Conservation (phyloP, 2,113 vertebrate genomes). For the Ageneiosus marmoratus region DNA sequence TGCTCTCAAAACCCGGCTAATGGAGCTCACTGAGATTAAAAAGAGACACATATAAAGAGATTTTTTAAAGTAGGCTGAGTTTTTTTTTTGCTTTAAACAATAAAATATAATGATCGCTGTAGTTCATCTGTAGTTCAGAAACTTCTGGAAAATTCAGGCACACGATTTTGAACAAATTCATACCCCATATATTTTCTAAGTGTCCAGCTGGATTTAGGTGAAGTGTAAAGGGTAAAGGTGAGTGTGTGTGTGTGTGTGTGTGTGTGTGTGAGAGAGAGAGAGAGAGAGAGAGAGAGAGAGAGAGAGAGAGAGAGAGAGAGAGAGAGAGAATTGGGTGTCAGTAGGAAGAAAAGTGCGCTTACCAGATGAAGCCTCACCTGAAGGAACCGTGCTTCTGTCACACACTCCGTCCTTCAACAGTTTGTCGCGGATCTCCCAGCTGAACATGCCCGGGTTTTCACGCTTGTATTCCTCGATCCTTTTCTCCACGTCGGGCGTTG, state of each 20-base stretch:
- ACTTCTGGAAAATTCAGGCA: not conserved
- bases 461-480: constrained; percentile 98
- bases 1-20: constrained; percentile 99
- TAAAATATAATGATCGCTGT: not conserved
- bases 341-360: constrained; percentile 74
- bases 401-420: constrained; percentile 97
- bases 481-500: constrained; percentile 97
- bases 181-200: not conserved
- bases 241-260: not conserved
- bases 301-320: too few relatives aligned
- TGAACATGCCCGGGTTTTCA: constrained; percentile 98
- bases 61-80: too few relatives aligned
- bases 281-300: not conserved
- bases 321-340: not conserved
- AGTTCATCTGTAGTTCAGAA: not conserved
- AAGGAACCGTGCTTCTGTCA: constrained; percentile 96
- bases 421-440: constrained; percentile 97
- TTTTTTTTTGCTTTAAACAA: not conserved
- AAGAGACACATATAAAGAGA: too few relatives aligned
- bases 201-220: not conserved
- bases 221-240: too few relatives aligned
- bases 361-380: constrained; percentile 94
- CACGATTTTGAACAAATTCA: not conserved
- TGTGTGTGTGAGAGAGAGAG: not conserved
- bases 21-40: constrained; percentile 93